Percentiles rank a stretch among this genome's conserved stretches.
Conservation (phyloP, 1,140 invertebrate genomes). For the Aphelenchoides fujianensis region DNA sequence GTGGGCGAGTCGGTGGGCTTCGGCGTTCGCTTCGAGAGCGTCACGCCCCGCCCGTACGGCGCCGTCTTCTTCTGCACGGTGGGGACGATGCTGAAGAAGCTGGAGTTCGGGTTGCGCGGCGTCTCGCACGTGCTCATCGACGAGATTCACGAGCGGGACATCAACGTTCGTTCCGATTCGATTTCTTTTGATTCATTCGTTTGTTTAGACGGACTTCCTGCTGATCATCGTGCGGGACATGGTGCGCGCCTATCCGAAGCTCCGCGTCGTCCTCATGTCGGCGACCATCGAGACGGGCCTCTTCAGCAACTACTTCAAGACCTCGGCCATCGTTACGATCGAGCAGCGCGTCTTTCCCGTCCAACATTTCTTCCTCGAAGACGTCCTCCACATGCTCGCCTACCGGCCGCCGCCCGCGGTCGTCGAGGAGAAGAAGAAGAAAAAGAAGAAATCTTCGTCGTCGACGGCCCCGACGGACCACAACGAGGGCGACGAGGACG, state of each 20-base stretch:
- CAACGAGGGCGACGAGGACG: neutral
- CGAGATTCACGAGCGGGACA: slow-evolving; percentile 74
- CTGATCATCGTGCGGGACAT: slow-evolving; percentile 66
- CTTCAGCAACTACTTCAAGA: slow-evolving; percentile 65
- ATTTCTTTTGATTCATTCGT: slow-evolving; percentile 20
- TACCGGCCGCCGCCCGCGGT: neutral
- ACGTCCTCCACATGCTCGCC: neutral
- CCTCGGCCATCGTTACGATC: slow-evolving; percentile 63
- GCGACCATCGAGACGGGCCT: slow-evolving; percentile 65
- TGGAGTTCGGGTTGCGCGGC: slow-evolving; percentile 66
- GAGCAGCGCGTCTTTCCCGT: slow-evolving; percentile 64
- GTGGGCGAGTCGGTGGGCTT: slow-evolving; percentile 70
- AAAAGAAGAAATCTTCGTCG: slow-evolving; percentile 25
- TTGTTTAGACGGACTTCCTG: slow-evolving; percentile 66
- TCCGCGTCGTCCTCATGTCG: slow-evolving; percentile 66
- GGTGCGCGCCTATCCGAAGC: slow-evolving; percentile 63
- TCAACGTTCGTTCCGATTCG: slow-evolving; percentile 72
- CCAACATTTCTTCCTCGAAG: slow-evolving; percentile 39
- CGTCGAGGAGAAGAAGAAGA: slow-evolving; percentile 12
- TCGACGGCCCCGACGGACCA: neutral
- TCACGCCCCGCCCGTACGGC: slow-evolving; percentile 78
- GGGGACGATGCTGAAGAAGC: slow-evolving; percentile 66
- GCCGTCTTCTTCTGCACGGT: slow-evolving; percentile 78
- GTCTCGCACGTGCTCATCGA: slow-evolving; percentile 74
- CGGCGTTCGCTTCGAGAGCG: slow-evolving; percentile 72